A percentile compares a stretch with the other conserved stretches of the same genome.
Conservation (phyloP, 64 coral and sea anemone genomes). For the Stichodactyla mertensii region DNA sequence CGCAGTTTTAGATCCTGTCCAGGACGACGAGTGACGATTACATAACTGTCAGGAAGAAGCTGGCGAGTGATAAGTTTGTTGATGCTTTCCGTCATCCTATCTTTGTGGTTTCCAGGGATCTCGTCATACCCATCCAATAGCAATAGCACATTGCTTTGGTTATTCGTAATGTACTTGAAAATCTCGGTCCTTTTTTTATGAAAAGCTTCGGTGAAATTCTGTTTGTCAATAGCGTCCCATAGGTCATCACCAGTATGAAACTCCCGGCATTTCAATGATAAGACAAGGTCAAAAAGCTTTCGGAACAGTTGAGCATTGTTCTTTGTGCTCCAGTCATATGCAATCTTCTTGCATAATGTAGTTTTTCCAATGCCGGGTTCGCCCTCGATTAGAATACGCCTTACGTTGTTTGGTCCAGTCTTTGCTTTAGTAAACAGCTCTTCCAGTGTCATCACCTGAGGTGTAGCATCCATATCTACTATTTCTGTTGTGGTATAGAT, state of each 20-base stretch:
- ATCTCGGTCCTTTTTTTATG: not conserved
- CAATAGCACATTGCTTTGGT: no score
- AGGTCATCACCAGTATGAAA: not conserved
- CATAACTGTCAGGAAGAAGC: not conserved
- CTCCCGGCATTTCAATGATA: not conserved
- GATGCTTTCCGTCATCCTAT: not conserved
- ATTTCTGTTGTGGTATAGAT: not conserved
- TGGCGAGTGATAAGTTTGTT: not conserved
- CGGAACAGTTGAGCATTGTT: not conserved
- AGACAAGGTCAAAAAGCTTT: not conserved
- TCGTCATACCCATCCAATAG: no score
- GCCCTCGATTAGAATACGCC: not conserved
- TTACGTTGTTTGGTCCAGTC: not conserved
- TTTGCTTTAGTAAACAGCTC: not conserved
- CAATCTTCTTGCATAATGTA: not conserved
- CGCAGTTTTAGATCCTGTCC: not conserved
- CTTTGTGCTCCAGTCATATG: not conserved
- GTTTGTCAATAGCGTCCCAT: not conserved
- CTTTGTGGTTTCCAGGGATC: not conserved
- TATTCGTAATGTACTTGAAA: not conserved
- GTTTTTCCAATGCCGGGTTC: not conserved
- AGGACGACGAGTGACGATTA: not conserved
- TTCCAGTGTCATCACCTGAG: not conserved
- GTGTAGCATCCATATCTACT: not conserved
- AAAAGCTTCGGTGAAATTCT: not conserved